phyloP scores from a whole-genome alignment of 2,797 vertebrate species.

The Peromyscus attwateri region DNA sequence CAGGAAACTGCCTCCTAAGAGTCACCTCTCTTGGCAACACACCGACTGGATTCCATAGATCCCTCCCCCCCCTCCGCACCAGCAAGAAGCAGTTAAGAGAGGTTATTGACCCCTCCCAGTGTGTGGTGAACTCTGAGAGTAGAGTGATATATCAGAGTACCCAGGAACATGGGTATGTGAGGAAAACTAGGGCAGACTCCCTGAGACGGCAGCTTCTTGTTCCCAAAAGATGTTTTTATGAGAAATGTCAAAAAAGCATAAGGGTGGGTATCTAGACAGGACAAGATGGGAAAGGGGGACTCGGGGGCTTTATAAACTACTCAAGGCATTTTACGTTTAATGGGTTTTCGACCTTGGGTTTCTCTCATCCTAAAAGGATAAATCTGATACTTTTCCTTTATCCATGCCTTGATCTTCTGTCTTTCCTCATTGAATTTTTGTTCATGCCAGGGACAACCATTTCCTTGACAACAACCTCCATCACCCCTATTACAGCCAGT shows the following conservation, averaged over 20 bases:
- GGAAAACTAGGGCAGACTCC: neutral
- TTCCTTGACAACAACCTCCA: neutral
- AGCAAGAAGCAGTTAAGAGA: neutral
- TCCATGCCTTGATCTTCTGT: neutral
- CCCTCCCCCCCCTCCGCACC: fast-evolving
- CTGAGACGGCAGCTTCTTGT: neutral
- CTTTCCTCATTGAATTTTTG: neutral
- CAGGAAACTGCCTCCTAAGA: neutral
- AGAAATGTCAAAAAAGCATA: neutral
- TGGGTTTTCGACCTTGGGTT: neutral
- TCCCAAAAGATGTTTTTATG: neutral
- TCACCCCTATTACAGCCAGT: neutral
- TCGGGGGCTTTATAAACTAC: neutral
- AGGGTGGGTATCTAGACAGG: neutral
- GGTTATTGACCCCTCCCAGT: neutral
- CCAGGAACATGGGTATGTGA: neutral
- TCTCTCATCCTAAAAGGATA: neutral
- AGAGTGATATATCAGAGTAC: neutral
- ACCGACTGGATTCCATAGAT: fast-evolving
- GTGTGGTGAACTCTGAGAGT: neutral
- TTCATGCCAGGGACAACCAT: neutral
- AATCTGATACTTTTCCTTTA: neutral
- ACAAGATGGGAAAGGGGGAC: too few relatives aligned
- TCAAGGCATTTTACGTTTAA: neutral
- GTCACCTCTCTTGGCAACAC: neutral